Conservation (phyloP, 2,113 vertebrate genomes). For the Lagenorhynchus albirostris region DNA sequence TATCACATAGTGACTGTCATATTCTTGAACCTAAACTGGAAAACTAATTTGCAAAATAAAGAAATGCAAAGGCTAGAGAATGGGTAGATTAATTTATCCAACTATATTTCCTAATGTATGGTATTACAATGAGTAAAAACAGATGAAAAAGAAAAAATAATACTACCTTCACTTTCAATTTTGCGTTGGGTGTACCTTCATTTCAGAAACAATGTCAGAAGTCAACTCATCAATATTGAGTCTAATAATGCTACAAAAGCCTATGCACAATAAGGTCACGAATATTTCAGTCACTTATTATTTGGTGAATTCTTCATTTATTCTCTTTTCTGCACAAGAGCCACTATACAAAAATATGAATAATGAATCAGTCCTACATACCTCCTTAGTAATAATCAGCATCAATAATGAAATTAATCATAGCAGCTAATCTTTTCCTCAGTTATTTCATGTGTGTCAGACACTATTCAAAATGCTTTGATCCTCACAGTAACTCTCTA, state of each 20-base stretch:
- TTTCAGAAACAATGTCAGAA: background rate
- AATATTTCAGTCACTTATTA: background rate
- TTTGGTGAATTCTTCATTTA: background rate
- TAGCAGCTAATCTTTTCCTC: background rate
- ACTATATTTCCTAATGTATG: background rate
- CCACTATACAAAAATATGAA: background rate
- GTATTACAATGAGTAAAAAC: background rate
- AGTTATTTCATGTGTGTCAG: background rate
- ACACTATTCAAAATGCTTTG: background rate
- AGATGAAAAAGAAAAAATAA: background rate
- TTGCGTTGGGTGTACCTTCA: background rate
- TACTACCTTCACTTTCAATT: background rate
- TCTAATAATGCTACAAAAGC: background rate
- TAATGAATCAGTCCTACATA: background rate
- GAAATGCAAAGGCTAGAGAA: constrained; percentile 2
- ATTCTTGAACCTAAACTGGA: constrained; percentile 20
- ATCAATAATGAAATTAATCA: background rate
- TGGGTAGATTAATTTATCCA: background rate
- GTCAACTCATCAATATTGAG: background rate
- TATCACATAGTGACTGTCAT: background rate
- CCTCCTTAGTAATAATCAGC: background rate
- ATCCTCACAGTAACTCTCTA: background rate
- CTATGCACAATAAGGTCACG: background rate
- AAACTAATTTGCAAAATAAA: constrained; percentile 34
- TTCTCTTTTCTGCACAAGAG: background rate